Evolutionary conservation across 2,888 invertebrate species (phyloP).

Genomic region (Notocelia uddmanniana): DNA sequence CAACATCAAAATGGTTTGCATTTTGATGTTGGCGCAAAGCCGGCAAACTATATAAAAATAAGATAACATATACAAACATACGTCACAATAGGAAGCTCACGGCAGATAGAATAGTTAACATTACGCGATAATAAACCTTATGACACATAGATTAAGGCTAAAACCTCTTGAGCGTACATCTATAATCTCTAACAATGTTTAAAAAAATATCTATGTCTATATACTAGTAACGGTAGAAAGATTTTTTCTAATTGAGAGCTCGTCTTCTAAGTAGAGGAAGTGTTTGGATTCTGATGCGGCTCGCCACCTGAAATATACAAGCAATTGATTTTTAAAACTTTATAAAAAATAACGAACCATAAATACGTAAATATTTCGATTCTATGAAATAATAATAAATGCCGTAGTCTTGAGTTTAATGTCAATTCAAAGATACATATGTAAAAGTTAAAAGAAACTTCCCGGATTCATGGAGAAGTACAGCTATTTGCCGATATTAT

Average conservation of each 20-base stretch:
- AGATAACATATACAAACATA: constrained; percentile 29
- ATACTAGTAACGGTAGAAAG: constrained; percentile 62
- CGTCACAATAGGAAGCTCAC: constrained; percentile 50
- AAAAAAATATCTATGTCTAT: constrained; percentile 71
- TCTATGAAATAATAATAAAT: no score
- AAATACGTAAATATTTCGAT: no score
- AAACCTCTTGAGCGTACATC: constrained; percentile 71
- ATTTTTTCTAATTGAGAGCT: constrained; percentile 70
- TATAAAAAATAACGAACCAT: no score
- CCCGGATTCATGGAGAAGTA: background rate
- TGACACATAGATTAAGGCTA: constrained; percentile 58
- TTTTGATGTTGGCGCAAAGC: no score
- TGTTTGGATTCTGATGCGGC: constrained; percentile 29
- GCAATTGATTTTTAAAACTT: constrained; percentile 7
- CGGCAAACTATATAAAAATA: constrained; percentile 16
- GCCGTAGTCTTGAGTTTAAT: no score
- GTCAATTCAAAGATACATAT: no score
- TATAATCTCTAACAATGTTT: constrained; percentile 57
- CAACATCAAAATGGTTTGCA: constrained; percentile 19
- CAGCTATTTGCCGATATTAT: no score
- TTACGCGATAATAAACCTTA: constrained; percentile 52
- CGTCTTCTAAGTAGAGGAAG: constrained; percentile 48
- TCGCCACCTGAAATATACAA: constrained; percentile 36
- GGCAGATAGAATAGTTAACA: constrained; percentile 51
- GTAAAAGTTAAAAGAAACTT: background rate